Conservation (phyloP, 2,113 vertebrate genomes). For the Sapayoa aenigma region DNA sequence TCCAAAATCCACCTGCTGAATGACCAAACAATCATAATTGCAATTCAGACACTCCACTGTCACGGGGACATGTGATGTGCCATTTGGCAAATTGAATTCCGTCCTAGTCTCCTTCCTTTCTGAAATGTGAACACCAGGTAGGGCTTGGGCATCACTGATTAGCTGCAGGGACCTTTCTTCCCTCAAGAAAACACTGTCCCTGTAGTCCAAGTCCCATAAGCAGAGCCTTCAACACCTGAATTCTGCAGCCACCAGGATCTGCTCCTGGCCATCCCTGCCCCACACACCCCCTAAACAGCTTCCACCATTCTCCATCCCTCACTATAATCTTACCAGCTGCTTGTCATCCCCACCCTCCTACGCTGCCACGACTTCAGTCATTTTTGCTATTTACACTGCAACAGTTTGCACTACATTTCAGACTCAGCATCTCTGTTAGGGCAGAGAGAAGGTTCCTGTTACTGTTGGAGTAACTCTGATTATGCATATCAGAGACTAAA, state of each 20-base stretch:
- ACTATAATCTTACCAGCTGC: background rate
- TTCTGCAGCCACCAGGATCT: background rate
- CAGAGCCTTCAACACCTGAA: background rate
- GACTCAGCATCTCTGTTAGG: background rate
- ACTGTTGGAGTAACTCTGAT: background rate
- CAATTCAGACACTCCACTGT: background rate
- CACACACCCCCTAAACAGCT: background rate
- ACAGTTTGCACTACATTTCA: background rate
- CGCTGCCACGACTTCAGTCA: background rate
- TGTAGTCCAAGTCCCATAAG: rapidly evolving
- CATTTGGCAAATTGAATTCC: background rate
- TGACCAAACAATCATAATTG: background rate
- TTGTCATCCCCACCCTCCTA: background rate
- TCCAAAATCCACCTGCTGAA: background rate
- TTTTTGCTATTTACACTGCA: background rate
- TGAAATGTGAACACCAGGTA: background rate
- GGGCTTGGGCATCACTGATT: background rate
- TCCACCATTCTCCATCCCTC: background rate
- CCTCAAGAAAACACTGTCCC: background rate
- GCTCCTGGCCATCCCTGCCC: background rate
- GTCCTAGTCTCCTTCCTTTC: background rate
- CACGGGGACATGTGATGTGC: background rate
- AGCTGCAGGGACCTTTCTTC: background rate
- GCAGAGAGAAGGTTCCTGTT: background rate
- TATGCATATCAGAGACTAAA: background rate